Conservation (phyloP, 2,113 vertebrate genomes). For the Arothron firmamentum region DNA sequence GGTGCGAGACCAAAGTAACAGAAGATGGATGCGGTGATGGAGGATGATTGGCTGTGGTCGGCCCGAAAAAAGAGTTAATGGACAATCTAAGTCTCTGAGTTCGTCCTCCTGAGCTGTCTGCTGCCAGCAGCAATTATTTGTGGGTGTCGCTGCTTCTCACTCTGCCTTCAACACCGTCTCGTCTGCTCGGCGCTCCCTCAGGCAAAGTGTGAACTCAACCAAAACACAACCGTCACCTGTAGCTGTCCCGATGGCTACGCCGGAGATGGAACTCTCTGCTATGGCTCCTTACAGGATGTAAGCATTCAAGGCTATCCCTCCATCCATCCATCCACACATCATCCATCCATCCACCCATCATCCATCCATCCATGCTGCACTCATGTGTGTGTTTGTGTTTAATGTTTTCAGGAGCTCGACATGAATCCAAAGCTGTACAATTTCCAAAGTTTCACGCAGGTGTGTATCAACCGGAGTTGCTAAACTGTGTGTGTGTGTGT, state of each 20-base stretch:
- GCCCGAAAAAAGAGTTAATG: no score
- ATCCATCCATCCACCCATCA: no score
- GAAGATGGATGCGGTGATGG: no score
- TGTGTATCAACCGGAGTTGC: constrained; percentile 16
- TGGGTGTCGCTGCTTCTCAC: neutral
- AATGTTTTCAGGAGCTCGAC: constrained; percentile 79
- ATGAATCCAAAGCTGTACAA: constrained; percentile 64
- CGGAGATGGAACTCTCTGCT: constrained; percentile 85
- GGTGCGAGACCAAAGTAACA: no score
- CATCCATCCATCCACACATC: neutral
- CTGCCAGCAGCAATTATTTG: neutral
- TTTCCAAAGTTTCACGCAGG: constrained; percentile 79
- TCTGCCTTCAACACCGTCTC: no score
- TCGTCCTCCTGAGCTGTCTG: no score
- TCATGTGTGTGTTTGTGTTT: no score
- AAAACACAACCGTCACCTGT: constrained; percentile 74
- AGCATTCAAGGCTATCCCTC: neutral
- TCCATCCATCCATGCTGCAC: neutral
- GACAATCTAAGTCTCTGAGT: no score
- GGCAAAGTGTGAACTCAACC: constrained; percentile 79
- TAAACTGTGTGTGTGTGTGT: neutral
- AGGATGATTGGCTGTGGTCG: no score
- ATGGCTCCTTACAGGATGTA: constrained; percentile 76
- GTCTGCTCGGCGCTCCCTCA: constrained; percentile 44
- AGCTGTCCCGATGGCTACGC: constrained; percentile 74